A percentile compares a stretch with the other conserved stretches of the same genome.
Conservation (phyloP, 2,888 invertebrate genomes). For the Coenonympha arcania region DNA sequence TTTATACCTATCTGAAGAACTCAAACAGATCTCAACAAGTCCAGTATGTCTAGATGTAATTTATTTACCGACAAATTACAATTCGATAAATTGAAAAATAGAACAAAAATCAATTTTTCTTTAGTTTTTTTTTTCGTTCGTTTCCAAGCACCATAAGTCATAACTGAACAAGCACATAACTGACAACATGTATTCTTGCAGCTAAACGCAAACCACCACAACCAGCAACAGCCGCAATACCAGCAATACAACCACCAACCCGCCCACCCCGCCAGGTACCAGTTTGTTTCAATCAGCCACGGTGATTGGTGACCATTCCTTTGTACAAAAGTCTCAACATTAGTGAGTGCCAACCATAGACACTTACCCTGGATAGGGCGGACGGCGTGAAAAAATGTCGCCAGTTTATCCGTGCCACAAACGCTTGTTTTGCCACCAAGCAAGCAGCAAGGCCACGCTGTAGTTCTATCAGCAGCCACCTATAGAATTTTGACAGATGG, state of each 20-base stretch:
- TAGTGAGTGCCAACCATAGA: too few species aligned
- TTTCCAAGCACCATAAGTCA: constrained; percentile 1
- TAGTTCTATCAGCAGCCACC: too few species aligned
- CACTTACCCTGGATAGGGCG: too few species aligned
- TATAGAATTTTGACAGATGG: too few species aligned
- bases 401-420: too few species aligned
- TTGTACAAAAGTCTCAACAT: background rate
- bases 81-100: background rate
- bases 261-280: constrained; percentile 55
- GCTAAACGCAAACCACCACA: constrained; percentile 64
- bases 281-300: constrained; percentile 12
- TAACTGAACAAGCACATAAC: constrained; percentile 13
- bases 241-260: constrained; percentile 64
- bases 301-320: background rate
- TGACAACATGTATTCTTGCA: constrained; percentile 30
- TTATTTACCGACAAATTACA: too few species aligned
- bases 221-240: constrained; percentile 54
- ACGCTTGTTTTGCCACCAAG: too few species aligned
- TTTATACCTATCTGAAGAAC: too few species aligned
- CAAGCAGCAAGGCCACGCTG: too few species aligned
- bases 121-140: background rate
- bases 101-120: background rate
- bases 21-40: too few species aligned
- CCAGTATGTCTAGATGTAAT: too few species aligned
- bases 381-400: too few species aligned